phyloP scores from a whole-genome alignment of 2,888 invertebrate species.

The Hoplodrina blanda region DNA sequence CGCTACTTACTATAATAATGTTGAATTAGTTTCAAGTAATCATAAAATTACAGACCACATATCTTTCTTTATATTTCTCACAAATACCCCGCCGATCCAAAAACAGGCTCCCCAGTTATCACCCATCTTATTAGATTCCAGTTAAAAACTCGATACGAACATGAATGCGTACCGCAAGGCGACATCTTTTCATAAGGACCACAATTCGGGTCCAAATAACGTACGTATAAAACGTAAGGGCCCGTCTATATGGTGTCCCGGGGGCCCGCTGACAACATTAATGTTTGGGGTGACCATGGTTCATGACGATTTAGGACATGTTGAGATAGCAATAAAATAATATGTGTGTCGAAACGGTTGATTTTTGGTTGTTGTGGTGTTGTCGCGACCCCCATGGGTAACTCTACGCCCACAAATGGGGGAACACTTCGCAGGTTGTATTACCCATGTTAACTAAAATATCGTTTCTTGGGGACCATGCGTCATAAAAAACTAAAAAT shows the following conservation, averaged over 20 bases:
- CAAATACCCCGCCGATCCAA: slow-evolving; percentile 1
- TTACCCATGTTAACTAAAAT: no score
- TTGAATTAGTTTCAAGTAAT: no score
- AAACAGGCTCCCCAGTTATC: slow-evolving; percentile 26
- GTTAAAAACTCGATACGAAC: slow-evolving; percentile 56
- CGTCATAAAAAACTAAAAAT: no score
- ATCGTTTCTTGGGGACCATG: no score
- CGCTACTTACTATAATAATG: no score
- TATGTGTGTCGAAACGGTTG: no score
- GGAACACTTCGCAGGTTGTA: no score
- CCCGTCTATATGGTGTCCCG: slow-evolving; percentile 54
- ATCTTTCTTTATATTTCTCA: background rate
- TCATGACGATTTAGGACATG: slow-evolving; percentile 20
- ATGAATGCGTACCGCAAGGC: slow-evolving; percentile 49
- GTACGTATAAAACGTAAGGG: slow-evolving; percentile 66
- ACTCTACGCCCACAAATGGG: no score
- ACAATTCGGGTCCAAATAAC: slow-evolving; percentile 62
- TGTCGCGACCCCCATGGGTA: no score
- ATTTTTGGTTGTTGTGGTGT: no score
- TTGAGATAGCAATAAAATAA: background rate
- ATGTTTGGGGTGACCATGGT: slow-evolving; percentile 47
- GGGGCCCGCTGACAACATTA: slow-evolving; percentile 65
- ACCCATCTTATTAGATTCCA: slow-evolving; percentile 54
- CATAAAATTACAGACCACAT: background rate
- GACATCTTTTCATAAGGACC: slow-evolving; percentile 65